Conservation (phyloP, 30 jellyfish, hydroid and myxozoan species). For the Rhopilema esculentum region DNA sequence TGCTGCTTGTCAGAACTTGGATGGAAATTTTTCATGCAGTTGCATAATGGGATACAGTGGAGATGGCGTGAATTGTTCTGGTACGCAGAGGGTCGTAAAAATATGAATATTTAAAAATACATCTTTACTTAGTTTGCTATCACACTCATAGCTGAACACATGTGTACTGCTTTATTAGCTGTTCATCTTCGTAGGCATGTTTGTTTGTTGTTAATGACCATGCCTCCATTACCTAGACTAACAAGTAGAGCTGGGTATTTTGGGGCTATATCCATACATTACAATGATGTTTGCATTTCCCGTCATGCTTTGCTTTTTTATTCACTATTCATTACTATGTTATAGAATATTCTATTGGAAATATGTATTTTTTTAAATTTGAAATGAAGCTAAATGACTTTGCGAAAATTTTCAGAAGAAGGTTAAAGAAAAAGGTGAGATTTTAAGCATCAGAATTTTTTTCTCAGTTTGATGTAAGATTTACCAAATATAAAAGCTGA, state of each 20-base stretch:
- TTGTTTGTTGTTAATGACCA: neutral
- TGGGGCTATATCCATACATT: too few species aligned
- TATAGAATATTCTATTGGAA: too few species aligned
- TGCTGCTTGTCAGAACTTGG: slow-evolving; percentile 57
- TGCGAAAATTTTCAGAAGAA: neutral
- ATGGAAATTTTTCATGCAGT: slow-evolving; percentile 64
- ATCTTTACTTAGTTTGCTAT: too few species aligned
- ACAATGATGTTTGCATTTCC: too few species aligned
- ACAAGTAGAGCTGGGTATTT: too few species aligned
- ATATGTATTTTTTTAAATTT: too few species aligned
- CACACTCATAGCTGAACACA: neutral
- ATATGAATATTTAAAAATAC: too few species aligned
- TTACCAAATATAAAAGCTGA: too few species aligned
- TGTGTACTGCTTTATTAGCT: neutral
- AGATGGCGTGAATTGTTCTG: slow-evolving; percentile 56
- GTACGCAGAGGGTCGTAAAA: neutral
- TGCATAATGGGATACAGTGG: slow-evolving; percentile 83
- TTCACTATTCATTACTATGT: neutral
- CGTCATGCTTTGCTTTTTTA: neutral
- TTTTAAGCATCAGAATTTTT: neutral
- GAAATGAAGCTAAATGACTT: neutral
- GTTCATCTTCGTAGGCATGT: neutral
- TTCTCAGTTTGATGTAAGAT: too few species aligned
- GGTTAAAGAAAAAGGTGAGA: neutral
- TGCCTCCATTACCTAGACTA: too few species aligned